A percentile compares a stretch with the other conserved stretches of the same genome.
phyloP scores from a whole-genome alignment of 2,113 vertebrate genomes.

The Cololabis saira region DNA sequence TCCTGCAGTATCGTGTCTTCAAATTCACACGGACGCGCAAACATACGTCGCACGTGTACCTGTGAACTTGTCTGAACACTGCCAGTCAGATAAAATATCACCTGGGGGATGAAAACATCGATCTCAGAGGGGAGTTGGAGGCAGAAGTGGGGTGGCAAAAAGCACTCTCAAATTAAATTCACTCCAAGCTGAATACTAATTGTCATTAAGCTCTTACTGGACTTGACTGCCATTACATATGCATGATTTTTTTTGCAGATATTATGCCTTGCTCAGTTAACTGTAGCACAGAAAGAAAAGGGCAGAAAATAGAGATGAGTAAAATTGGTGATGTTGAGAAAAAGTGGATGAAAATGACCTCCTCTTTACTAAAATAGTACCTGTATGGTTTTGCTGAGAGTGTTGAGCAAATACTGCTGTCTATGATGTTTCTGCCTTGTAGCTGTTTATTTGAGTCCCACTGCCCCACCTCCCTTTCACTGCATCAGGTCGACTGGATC shows the following conservation, averaged over 20 bases:
- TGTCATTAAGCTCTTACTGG: constrained; percentile 26
- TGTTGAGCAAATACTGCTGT: constrained; percentile 20
- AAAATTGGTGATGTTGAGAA: constrained; percentile 13
- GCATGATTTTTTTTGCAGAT: constrained; percentile 27
- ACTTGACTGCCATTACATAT: constrained; percentile 30
- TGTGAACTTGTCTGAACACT: constrained; percentile 20
- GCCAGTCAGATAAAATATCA: constrained; percentile 19
- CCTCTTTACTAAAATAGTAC: not conserved
- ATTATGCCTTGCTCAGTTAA: constrained; percentile 18
- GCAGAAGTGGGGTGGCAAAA: not conserved
- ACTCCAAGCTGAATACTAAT: constrained; percentile 17
- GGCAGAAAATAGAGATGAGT: constrained; percentile 16
- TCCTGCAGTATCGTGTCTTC: constrained; percentile 1
- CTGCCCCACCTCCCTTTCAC: constrained; percentile 61
- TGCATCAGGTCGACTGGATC: constrained; percentile 65
- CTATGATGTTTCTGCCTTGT: constrained; percentile 27
- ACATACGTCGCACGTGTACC: constrained; percentile 8
- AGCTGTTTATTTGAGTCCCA: constrained; percentile 43
- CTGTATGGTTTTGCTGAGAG: not conserved
- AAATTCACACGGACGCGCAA: not conserved
- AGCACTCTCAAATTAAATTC: constrained; percentile 11
- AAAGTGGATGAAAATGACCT: constrained; percentile 8
- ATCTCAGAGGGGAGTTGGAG: constrained; percentile 21
- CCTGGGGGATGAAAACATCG: constrained; percentile 35
- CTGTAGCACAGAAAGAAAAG: constrained; percentile 19